A percentile compares a stretch with the other conserved stretches of the same genome.
These are phyloP conservation scores for Danio tinwini DNA, from an alignment of 2,797 vertebrate species.

Conservation along the genomic window DNA sequence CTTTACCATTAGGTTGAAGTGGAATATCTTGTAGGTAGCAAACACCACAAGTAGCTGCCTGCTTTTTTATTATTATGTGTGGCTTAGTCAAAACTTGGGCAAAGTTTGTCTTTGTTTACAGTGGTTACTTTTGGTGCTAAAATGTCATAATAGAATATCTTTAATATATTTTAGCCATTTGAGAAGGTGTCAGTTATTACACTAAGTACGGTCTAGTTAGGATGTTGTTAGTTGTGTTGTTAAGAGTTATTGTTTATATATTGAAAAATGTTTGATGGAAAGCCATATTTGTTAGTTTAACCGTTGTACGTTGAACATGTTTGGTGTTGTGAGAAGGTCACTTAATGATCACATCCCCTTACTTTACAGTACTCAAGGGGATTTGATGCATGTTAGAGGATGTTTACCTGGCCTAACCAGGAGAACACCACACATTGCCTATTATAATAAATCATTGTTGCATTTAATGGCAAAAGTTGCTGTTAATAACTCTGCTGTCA, in stretches of 20 bases:
- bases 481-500: no score
- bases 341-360: not conserved
- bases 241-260: not conserved
- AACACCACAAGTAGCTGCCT: not conserved
- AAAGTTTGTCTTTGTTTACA: not conserved
- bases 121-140: not conserved
- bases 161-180: constrained; percentile 9
- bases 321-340: not conserved
- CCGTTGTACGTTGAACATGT: not conserved
- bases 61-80: not conserved
- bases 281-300: not conserved
- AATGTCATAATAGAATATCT: not conserved
- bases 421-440: not conserved
- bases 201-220: not conserved
- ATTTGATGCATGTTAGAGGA: not conserved
- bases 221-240: no score
- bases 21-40: not conserved
- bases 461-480: not conserved
- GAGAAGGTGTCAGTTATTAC: not conserved
- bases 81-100: not conserved
- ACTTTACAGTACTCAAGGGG: not conserved
- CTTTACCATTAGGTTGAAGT: not conserved
- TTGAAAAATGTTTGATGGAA: constrained; percentile 7
- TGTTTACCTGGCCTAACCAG: not conserved
- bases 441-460: not conserved